Conservation (phyloP, 2,113 vertebrate species). For the Gulo gulo region DNA sequence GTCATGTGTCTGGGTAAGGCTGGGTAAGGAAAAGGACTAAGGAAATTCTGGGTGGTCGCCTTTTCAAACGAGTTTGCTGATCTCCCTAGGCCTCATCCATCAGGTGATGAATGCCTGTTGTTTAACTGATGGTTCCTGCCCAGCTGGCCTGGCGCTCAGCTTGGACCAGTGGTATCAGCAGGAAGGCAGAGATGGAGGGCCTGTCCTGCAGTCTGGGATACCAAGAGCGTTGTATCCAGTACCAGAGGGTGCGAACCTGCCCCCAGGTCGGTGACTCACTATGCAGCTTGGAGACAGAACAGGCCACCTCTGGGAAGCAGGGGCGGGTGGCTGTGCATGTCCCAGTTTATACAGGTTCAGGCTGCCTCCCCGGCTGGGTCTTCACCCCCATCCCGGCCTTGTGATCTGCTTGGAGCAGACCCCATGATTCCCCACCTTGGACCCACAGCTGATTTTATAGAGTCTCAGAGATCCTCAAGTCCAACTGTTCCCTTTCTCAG, state of each 20-base stretch:
- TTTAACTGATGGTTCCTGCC: not conserved
- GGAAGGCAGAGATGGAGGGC: not conserved
- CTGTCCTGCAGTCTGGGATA: not conserved
- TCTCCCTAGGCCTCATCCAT: not conserved
- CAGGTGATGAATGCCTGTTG: not conserved
- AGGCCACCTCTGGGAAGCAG: not conserved
- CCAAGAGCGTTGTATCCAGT: not conserved
- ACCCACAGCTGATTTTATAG: not conserved
- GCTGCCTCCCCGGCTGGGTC: no score
- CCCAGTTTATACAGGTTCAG: accelerated
- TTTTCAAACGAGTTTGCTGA: conserved; percentile 49
- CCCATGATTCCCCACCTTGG: not conserved
- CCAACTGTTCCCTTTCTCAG: not conserved
- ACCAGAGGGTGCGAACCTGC: not conserved
- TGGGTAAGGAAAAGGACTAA: not conserved
- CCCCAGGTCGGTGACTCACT: no score
- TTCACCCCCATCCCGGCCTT: not conserved
- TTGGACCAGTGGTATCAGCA: accelerated
- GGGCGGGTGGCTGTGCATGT: not conserved
- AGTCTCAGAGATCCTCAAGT: not conserved
- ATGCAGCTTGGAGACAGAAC: not conserved
- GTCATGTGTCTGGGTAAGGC: not conserved
- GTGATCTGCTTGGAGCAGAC: not conserved
- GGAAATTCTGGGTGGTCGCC: not conserved
- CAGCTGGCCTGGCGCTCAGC: not conserved